Conservation (phyloP, 2,888 invertebrate species). For the Danaus chrysippus region DNA sequence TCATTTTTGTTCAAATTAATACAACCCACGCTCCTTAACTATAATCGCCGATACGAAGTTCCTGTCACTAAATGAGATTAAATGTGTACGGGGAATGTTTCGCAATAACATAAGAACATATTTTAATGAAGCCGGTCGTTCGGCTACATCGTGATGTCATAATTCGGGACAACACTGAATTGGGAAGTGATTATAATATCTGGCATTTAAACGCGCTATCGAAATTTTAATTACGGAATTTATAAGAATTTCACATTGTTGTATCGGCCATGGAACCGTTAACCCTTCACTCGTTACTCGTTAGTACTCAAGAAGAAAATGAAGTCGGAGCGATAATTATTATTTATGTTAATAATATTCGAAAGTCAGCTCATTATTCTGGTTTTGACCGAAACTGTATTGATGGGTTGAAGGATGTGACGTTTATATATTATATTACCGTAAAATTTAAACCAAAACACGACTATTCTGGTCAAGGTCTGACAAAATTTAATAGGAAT, state of each 20-base stretch:
- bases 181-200: slow-evolving; percentile 15
- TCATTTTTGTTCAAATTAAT: slow-evolving; percentile 27
- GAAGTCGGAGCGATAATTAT: no score
- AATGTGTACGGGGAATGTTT: slow-evolving; percentile 49
- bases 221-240: slow-evolving; percentile 16
- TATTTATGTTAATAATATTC: no score
- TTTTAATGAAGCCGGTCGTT: slow-evolving; percentile 46
- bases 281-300: slow-evolving; percentile 1
- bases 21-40: slow-evolving; percentile 43
- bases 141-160: slow-evolving; percentile 33
- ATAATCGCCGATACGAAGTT: slow-evolving; percentile 54
- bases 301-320: neutral
- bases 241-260: slow-evolving; percentile 10
- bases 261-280: slow-evolving; percentile 1
- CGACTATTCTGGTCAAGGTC: no score
- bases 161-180: slow-evolving; percentile 30
- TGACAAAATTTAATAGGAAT: no score
- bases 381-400: no score
- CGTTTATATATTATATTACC: no score
- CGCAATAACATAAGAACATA: slow-evolving; percentile 57
- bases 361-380: no score
- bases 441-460: no score
- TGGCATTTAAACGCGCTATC: slow-evolving; percentile 16
- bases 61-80: slow-evolving; percentile 71
- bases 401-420: no score